phyloP scores from a whole-genome alignment of 2,888 invertebrate species.

The Caenorhabditis sulstoni region DNA sequence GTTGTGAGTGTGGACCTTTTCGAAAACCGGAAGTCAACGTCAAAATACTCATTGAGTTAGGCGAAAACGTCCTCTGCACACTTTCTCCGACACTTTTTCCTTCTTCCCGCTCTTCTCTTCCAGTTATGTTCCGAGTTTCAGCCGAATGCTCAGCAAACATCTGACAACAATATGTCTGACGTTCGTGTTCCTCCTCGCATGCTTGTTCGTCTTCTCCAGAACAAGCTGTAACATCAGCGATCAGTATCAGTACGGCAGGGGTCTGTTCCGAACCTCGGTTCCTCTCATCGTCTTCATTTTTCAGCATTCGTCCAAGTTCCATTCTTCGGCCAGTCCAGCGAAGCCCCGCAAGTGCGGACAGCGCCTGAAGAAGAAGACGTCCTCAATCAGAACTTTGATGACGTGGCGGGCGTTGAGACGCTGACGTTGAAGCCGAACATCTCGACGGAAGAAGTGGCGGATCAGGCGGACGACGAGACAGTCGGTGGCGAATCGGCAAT shows the following conservation, averaged over 20 bases:
- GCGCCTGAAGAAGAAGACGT: not conserved
- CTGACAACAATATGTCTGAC: constrained; percentile 31
- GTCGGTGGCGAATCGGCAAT: constrained; percentile 25
- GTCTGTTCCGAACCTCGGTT: constrained; percentile 7
- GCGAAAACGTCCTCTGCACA: too few relatives aligned
- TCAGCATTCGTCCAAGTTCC: constrained; percentile 38
- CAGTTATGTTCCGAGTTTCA: too few relatives aligned
- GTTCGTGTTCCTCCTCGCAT: constrained; percentile 14
- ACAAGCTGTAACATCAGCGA: constrained; percentile 12
- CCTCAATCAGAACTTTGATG: not conserved
- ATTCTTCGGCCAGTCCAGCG: not conserved
- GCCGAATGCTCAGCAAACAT: constrained; percentile 30
- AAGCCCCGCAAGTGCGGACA: not conserved
- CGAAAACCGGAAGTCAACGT: too few relatives aligned
- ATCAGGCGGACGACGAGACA: constrained; percentile 43
- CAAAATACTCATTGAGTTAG: too few relatives aligned
- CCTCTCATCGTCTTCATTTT: constrained; percentile 2
- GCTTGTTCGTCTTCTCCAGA: constrained; percentile 22
- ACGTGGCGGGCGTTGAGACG: not conserved
- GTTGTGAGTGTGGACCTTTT: too few relatives aligned
- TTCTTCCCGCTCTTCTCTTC: too few relatives aligned
- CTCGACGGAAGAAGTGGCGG: constrained; percentile 12
- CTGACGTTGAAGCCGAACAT: constrained; percentile 1
- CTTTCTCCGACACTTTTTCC: too few relatives aligned
- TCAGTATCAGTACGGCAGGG: constrained; percentile 34